Base-by-base conservation (phyloP, 2,113 vertebrate genomes). In the Thunnus thynnus region DNA sequence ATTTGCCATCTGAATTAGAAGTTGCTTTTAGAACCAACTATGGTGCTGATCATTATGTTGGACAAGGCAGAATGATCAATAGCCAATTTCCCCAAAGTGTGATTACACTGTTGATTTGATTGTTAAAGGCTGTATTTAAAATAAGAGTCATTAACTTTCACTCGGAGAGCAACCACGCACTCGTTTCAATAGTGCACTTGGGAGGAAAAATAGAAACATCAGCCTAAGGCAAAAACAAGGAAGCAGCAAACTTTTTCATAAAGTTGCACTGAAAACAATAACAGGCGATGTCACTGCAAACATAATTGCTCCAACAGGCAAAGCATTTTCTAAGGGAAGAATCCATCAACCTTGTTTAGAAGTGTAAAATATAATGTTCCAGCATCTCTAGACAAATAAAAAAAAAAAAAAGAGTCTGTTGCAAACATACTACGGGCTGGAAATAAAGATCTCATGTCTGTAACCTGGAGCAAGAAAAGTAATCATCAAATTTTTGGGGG, bases 201-300 rank as follows among this genome's bases (percentile, higher is more conserved):
- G 50, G 22, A 78, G 25, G 52, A 18, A 64, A 58, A 89, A 85
- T 13, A 80, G 51, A 81, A 82, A 64, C 51, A 12, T 30, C 55
- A 69, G 86, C 90, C 83, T 22, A 1, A 20, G 78, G 91, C 85
- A 61, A 86, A 88, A 87, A 84, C 78, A 91, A 82, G 69, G 58
- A 48, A 82, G 82, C 13, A 50, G 65, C 63, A 76, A 89, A 89
- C 60, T 90, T 91, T 84, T 87, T 88, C 75, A 86, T 75, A 68
- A 83, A 90, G 85, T 87, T 87, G 50, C 16, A 81, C 81, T 72
- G 73, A 88, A 83, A 93, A 94, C 83, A 91, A 91, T 81, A 93
- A 86, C 84, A 86, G 84, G 44, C 77, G 1, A 83, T 89, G 89
- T 88, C 87, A 88, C 76, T 17, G 80, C 82, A 76, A 81, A 79